Conservation (phyloP, 2,888 invertebrate species). For the Hipparchia semele region DNA sequence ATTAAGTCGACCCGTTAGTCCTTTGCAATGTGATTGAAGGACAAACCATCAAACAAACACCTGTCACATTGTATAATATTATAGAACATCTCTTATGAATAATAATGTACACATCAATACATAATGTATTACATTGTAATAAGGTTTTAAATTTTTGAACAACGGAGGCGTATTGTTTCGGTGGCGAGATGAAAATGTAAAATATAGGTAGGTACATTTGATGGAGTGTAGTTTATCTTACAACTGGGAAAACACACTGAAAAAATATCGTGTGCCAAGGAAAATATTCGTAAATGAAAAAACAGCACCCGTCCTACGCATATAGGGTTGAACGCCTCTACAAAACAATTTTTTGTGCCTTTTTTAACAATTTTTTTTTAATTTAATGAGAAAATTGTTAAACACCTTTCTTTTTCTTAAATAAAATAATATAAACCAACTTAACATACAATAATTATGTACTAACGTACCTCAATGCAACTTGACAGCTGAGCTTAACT, state of each 20-base stretch:
- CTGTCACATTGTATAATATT: too few species aligned
- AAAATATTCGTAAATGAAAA: conserved; percentile 83
- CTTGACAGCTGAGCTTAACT: too few species aligned
- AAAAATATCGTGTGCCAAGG: conserved; percentile 80
- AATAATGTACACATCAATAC: too few species aligned
- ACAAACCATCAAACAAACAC: too few species aligned
- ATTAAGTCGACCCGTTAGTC: too few species aligned
- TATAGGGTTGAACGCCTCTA: conserved; percentile 57
- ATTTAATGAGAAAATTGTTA: too few species aligned
- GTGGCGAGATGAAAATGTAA: conserved; percentile 54
- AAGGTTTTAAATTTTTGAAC: conserved; percentile 24
- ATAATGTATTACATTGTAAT: conserved; percentile 5
- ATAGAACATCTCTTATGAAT: too few species aligned
- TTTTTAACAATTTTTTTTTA: not conserved
- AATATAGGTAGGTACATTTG: conserved; percentile 67
- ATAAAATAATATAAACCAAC: too few species aligned
- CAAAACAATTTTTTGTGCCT: not conserved
- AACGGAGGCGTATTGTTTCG: conserved; percentile 20
- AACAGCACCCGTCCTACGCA: conserved; percentile 67
- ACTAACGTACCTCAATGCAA: too few species aligned
- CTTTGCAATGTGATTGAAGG: too few species aligned
- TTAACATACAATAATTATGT: too few species aligned
- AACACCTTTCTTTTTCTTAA: too few species aligned
- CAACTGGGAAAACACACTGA: conserved; percentile 79
- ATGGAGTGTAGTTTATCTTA: conserved; percentile 82